Base-by-base conservation (phyloP, 2,797 vertebrate species). In the Rhinella marina region DNA sequence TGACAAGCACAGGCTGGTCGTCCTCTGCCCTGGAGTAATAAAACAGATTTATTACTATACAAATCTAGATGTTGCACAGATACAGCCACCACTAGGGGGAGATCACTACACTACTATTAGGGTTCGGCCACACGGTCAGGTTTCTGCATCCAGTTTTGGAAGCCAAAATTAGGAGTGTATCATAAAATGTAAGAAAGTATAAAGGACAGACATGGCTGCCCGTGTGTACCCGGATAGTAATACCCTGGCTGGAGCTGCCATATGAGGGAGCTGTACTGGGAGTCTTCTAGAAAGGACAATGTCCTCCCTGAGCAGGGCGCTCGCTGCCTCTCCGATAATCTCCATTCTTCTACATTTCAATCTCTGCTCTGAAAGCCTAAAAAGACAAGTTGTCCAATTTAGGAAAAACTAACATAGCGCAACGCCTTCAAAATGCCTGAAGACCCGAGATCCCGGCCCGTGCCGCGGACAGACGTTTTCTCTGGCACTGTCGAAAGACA, bases 381-480 rank as follows among this genome's bases (percentile, higher is more conserved):
- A 82, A 87, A 87, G 72, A 76, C 57, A 84, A 66, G 81, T 57
- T 68, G 27, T 84, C 61, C 81, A 83, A 78, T 87, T 77, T 84
- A 83, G 61, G 48, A 78, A 70, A 87, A 70, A 70, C 50, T 83
- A 88, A 84, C 81, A 84, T 84, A 78, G 16, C 32, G 57, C 62
- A 27, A 48, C 23, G 61, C 81, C 77, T 82, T 70, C 50, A 84
- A 83, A 87, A 83, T 78, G 73, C 73, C 81, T 23, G 50, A 25
- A 27, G 48, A 82, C 59, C 59, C 48, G 19, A 61, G 54, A 25
- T 25, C 25, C 19, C 17, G 41, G 50, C 73, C 27, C 9, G 6
- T 57, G 70, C 29, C 76, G 56, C 9, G 48, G 57, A 25, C 77
- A 88, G 87, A 88, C 78, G 57, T 88, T 88, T 86, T 81, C 27